These are phyloP conservation scores for Eriocheir sinensis DNA, from an alignment of 1,140 invertebrate species.

Conservation along the genomic window DNA sequence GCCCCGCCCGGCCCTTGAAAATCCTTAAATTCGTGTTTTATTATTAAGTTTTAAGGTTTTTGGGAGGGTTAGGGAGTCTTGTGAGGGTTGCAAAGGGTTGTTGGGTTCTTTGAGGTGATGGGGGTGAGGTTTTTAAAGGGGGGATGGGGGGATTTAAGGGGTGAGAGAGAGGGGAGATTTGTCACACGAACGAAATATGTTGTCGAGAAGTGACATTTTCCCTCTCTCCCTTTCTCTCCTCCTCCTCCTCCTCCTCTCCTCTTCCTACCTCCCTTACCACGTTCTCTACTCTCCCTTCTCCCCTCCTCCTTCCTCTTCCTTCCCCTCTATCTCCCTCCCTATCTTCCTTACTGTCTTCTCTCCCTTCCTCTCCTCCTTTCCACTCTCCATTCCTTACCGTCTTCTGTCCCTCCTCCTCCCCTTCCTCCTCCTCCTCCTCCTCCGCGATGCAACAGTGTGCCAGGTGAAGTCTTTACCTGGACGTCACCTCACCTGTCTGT, in stretches of 20 bases:
- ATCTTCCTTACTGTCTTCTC: neutral
- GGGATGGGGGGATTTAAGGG: too few relatives aligned
- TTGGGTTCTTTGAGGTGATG: too few relatives aligned
- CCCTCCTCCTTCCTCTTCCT: neutral
- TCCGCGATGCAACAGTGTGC: slow-evolving; percentile 30
- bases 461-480: neutral
- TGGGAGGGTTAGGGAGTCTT: too few relatives aligned
- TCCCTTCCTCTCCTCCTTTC: neutral
- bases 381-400: neutral
- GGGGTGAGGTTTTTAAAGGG: too few relatives aligned
- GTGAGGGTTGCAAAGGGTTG: too few relatives aligned
- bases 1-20: neutral
- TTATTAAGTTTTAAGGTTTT: too few relatives aligned
- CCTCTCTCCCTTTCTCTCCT: neutral
- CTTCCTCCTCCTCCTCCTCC: neutral
- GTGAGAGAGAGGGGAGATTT: too few relatives aligned
- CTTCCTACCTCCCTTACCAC: neutral
- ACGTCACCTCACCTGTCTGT: neutral
- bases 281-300: neutral
- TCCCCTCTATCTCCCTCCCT: neutral
- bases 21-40: too few relatives aligned
- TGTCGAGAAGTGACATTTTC: slow-evolving; percentile 24
- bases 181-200: too few relatives aligned
- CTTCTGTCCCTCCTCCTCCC: neutral
- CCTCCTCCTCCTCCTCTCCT: neutral